A percentile compares a stretch with the other conserved stretches of the same genome.
Conservation (phyloP, 2,113 vertebrate species). For the Psammodynastes pulverulentus region DNA sequence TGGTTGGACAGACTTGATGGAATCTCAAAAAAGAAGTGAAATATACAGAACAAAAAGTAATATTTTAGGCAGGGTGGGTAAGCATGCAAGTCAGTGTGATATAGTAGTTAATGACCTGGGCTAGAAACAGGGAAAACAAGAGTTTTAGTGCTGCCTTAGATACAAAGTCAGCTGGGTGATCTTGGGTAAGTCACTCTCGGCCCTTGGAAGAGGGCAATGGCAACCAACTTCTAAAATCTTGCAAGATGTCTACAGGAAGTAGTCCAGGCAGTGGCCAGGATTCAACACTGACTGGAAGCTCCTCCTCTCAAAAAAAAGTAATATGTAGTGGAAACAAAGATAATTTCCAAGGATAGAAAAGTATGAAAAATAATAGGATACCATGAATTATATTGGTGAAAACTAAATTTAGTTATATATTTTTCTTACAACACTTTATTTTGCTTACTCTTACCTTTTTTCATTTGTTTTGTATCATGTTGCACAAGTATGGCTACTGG, state of each 20-base stretch:
- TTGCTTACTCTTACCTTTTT: not conserved
- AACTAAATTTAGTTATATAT: not conserved
- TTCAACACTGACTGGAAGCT: not conserved
- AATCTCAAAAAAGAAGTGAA: not conserved
- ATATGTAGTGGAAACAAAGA: not conserved
- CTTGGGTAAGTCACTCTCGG: not conserved
- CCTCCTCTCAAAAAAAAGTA: not conserved
- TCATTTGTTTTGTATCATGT: not conserved
- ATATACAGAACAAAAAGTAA: not conserved
- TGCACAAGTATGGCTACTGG: not conserved
- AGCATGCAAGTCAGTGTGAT: not conserved
- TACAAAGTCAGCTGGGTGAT: not conserved
- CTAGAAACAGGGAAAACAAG: not conserved
- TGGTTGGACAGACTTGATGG: not conserved
- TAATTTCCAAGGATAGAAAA: not conserved
- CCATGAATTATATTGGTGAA: not conserved
- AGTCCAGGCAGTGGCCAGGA: not conserved
- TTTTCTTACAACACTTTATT: not conserved
- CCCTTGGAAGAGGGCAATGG: not conserved
- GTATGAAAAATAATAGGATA: not conserved
- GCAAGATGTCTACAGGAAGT: not conserved
- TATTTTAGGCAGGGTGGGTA: not conserved
- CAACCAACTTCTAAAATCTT: not conserved
- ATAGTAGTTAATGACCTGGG: not conserved
- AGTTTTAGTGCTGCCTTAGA: not conserved